Evolutionary conservation across 2,888 invertebrate species (phyloP), one percentile per base, ranked within the genome.

Genomic region (Tenthredo notha): DNA sequence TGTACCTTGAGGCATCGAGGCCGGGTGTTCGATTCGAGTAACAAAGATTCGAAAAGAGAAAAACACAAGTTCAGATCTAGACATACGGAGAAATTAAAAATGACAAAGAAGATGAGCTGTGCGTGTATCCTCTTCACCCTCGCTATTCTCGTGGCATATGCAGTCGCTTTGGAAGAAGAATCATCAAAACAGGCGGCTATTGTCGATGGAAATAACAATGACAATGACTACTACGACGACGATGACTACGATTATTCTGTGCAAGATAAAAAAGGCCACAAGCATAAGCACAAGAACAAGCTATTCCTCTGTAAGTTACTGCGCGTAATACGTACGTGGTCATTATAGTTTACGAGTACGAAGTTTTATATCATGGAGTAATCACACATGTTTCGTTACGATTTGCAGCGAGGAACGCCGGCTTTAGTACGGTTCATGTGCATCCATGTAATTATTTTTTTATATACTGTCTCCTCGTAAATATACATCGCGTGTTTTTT

Each of bases 361-460:
- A 37, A 80, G 77, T 78, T 78, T 78, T 61, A 37, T 54, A 43
- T 12, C 21, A 21, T 43, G 40, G 43, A 74, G 72, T 74, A 74
- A 74, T 43, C 72, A 43, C 21, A 50, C 37, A 47, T 18, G 18
- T 74, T 43, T 21, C 40, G 37, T 43, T 74, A 43, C 43, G 85
- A 86, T 87, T 90, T 90, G 87, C 89, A 90, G 89, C 87, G 72
- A 89, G 88, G 88, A 88, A 88, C 83, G 86, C 88, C 88, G 87
- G 89, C 88, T 90, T 88, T 89, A 90, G 90, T 89, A 88, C 87
- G 88, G 89, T 89, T 89, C 88, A 89, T 88, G 86, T 89, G 86
- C 88, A 89, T 88, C 89, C 90, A 87, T 86, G 90, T 90, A 90
- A 90, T 90, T 88, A 87, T 85, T 88, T 89, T 89, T 89, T 90